Evolutionary conservation across 1,140 invertebrate genomes (phyloP), one percentile per base, ranked within the genome.

Genomic region (Atta colombica): DNA sequence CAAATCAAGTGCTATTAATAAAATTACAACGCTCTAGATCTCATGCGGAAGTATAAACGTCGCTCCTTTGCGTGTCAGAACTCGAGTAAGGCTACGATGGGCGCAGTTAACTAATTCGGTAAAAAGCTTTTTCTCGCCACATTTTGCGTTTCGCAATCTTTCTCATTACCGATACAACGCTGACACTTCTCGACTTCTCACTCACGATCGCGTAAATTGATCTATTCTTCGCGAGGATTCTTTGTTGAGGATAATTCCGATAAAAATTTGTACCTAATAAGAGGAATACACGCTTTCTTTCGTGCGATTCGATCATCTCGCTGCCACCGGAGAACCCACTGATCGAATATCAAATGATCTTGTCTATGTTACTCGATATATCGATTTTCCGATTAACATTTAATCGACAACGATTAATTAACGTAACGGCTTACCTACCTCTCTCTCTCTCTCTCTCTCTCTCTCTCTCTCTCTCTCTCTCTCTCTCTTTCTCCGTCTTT

Each of bases 341-440:
- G 80, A 75, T 84, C 80, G 28, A 84, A 84, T 84, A 25, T 84
- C 80, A 84, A 84, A 84, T 69, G 55, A 84, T 84, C 68, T 72
- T n/a, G 39, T 39, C 25, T 18, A 1, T 7, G n/a, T 51, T 51
- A 31, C 45, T 65, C 65, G 65, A 71, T 31, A 25, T 63, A 84
- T 84, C 55, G 55, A 84, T 84, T 84, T 75, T 58, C 45, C 85
- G 39, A 25, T 63, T 77, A 75, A 51, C 55, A 21, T 80, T 39
- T 60, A 53, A 77, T 89, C 87, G 75, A 86, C 63, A 51, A 60
- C 77, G 77, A 90, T 88, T 69, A 84, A 90, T 87, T 85, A 77
- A 87, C 61, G 39, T 51, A 66, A 77, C 74, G 60, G 74, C 60
- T 82, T 78, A 84, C 78, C 35, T 31, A 31, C 28, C 31, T 5